Evolutionary conservation across 2,797 vertebrate genomes (phyloP), one percentile per base, ranked within the genome.

Genomic region (Semaprochilodus insignis): DNA sequence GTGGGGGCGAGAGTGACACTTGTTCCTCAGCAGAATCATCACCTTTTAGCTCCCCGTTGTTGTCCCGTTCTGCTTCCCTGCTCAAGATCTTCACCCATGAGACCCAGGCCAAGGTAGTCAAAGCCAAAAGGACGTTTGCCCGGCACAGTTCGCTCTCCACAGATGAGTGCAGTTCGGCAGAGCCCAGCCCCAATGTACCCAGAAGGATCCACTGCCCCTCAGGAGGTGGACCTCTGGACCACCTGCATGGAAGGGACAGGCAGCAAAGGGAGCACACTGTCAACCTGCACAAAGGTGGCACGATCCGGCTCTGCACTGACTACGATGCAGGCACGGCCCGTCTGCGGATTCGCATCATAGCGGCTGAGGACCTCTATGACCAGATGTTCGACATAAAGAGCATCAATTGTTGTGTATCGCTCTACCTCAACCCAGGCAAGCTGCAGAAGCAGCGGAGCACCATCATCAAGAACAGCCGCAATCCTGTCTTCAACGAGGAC

Each of bases 401-500:
- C 92, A 97, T 99, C 93, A 97, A 97, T 94, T 99, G 98, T 94
- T 99, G 97, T 6, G 97, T 98, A 78, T 95, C 96, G 0, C 93
- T 99, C 48, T 98, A 96, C 90, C 95, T 99, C 88, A 97, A 96
- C 86, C 98, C 98, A 0, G 97, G 98, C 2, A 99, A 99, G 94
- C 91, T 97, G 88, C 98, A 99, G 94, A 99, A 97, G 86, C 98
- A 99, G 82, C 93, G 97, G 80, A 99, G 97, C 95, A 98, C 97
- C 90, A 97, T 99, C 31, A 94, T 99, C 92, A 99, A 98, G 93
- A 97, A 97, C 92, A 99, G 97, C 93, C 96, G 96, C 86, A 97
- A 96, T 88, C 98, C 98, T 0, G 71, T 97, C 89, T 99, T 99
- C 94, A 99, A 99, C 0, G 98, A 99, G 92, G 98, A 99, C 92